Conservation (phyloP, 1,140 invertebrate species). For the Teleogryllus occipitalis region DNA sequence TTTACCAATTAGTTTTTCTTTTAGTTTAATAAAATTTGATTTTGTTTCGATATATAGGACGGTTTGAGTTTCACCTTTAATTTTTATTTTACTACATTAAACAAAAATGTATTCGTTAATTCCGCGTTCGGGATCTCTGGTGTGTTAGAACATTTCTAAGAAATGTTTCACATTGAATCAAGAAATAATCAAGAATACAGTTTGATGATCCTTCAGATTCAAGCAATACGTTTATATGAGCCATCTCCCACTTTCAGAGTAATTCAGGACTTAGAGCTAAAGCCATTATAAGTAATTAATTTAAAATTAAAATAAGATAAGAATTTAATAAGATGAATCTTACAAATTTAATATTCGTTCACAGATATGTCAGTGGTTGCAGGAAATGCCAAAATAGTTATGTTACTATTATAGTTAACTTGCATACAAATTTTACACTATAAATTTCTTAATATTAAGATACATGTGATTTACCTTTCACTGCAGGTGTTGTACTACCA, state of each 20-base stretch:
- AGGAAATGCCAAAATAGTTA: no score
- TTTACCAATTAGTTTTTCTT: constrained; percentile 1
- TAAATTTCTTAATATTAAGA: no score
- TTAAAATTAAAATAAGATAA: no score
- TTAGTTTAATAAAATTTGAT: neutral
- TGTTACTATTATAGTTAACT: no score
- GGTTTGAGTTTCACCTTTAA: neutral
- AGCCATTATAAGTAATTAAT: neutral
- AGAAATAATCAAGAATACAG: constrained; percentile 40
- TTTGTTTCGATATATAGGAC: neutral
- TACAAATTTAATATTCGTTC: no score
- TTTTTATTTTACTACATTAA: neutral
- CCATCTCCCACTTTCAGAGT: neutral
- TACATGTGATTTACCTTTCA: no score
- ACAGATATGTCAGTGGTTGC: no score
- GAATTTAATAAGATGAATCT: neutral
- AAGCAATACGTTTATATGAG: constrained; percentile 32
- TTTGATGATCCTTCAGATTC: constrained; percentile 76
- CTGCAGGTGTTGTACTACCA: no score
- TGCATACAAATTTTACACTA: no score
- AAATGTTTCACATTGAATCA: neutral
- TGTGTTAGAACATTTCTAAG: neutral
- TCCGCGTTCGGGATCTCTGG: neutral
- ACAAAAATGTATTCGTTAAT: neutral
- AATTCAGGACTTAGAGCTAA: neutral